phyloP scores from a whole-genome alignment of 2,797 vertebrate species.

The Falco berigora region DNA sequence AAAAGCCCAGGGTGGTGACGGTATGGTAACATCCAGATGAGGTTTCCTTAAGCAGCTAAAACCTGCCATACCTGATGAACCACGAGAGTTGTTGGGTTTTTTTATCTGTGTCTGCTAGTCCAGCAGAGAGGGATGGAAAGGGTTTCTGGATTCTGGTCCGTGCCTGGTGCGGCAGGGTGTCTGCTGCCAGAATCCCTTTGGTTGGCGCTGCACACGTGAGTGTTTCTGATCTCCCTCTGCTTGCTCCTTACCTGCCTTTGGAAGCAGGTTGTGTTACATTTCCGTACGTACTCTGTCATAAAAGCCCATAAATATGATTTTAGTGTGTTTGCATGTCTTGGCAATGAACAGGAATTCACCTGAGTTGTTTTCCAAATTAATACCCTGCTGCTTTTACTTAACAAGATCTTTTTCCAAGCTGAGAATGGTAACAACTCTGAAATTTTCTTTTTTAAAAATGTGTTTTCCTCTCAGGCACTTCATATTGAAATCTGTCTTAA shows the following conservation, averaged over 20 bases:
- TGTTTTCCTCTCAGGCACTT: conserved; percentile 61
- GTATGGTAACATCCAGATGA: not conserved
- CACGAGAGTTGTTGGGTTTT: not conserved
- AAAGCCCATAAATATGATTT: not conserved
- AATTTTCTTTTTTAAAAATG: conserved; percentile 29
- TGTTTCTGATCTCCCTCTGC: not conserved
- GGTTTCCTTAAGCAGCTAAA: not conserved
- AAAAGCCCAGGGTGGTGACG: accelerated
- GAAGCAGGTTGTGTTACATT: not conserved
- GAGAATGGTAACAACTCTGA: conserved; percentile 21
- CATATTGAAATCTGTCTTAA: conserved; percentile 69
- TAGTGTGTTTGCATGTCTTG: not conserved
- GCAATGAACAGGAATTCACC: not conserved
- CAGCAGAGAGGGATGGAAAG: not conserved
- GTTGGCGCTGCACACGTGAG: accelerated
- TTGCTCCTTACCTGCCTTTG: not conserved
- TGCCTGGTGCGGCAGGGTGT: not conserved
- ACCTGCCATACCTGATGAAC: not conserved
- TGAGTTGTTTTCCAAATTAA: conserved; percentile 32
- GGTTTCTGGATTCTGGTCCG: not conserved
- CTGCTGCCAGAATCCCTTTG: not conserved
- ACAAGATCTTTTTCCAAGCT: conserved; percentile 29
- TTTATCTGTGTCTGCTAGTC: not conserved
- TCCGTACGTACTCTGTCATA: not conserved
- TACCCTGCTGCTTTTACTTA: not conserved